phyloP scores from a whole-genome alignment of 2,888 invertebrate species.

The Microctonus hyperodae region DNA sequence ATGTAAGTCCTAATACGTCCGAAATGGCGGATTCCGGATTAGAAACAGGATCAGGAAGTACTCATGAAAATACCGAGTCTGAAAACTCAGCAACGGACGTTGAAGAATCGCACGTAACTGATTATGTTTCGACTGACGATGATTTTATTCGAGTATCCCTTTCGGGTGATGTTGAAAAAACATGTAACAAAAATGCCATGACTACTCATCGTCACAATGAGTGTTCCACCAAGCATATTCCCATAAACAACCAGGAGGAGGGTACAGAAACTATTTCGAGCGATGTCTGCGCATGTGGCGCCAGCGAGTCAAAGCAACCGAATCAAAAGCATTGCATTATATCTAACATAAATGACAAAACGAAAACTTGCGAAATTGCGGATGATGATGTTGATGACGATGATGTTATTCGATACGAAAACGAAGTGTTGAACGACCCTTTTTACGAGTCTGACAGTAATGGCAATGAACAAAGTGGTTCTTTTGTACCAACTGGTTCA shows the following conservation, averaged over 20 bases:
- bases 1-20: conserved; percentile 49
- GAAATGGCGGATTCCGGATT: conserved; percentile 63
- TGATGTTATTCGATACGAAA: conserved; percentile 54
- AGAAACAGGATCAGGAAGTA: conserved; percentile 62
- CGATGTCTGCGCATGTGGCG: conserved; percentile 24
- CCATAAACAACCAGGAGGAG: conserved; percentile 18
- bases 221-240: conserved; percentile 23
- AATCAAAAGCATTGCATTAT: background rate
- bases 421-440: conserved; percentile 53
- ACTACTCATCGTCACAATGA: conserved; percentile 21
- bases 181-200: conserved; percentile 32
- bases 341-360: conserved; percentile 5
- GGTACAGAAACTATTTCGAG: conserved; percentile 24
- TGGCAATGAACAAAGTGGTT: conserved; percentile 42
- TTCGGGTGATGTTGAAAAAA: conserved; percentile 36
- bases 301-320: conserved; percentile 18
- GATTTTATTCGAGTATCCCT: conserved; percentile 48
- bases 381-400: conserved; percentile 47
- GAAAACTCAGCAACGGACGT: conserved; percentile 59
- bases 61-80: conserved; percentile 61
- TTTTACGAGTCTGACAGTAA: conserved; percentile 54
- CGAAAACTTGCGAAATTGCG: conserved; percentile 8
- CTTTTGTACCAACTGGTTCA: conserved; percentile 47
- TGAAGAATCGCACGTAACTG: conserved; percentile 51
- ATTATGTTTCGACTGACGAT: conserved; percentile 56